These are phyloP conservation scores for Pycnomerus fuliginosus DNA, from an alignment of 2,888 invertebrate species.

Conservation along the genomic window DNA sequence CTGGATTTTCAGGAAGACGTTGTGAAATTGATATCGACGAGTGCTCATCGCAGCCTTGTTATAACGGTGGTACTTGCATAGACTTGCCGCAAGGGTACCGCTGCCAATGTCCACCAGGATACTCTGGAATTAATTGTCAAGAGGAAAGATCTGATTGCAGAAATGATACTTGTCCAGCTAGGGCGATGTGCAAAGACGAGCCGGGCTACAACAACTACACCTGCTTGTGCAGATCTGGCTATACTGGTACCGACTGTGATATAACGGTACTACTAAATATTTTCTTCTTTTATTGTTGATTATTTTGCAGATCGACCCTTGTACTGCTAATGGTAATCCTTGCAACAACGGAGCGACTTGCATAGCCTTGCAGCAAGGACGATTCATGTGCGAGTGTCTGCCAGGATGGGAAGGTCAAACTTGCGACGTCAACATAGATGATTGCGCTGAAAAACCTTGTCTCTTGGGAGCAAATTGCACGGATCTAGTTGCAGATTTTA, in stretches of 20 bases:
- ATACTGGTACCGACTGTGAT: slow-evolving; percentile 90
- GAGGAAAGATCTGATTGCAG: slow-evolving; percentile 87
- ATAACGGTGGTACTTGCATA: slow-evolving; percentile 88
- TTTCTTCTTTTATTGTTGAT: slow-evolving; percentile 9
- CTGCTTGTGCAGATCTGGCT: slow-evolving; percentile 92
- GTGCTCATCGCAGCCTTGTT: slow-evolving; percentile 91
- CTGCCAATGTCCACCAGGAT: slow-evolving; percentile 85
- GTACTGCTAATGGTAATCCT: slow-evolving; percentile 85
- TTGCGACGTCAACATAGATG: slow-evolving; percentile 91
- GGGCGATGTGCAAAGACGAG: slow-evolving; percentile 96
- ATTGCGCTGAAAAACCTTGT: slow-evolving; percentile 91
- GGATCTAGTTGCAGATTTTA: slow-evolving; percentile 92
- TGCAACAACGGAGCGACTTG: slow-evolving; percentile 90
- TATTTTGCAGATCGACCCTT: slow-evolving; percentile 79
- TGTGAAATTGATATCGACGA: slow-evolving; percentile 96
- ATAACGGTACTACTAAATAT: slow-evolving; percentile 64
- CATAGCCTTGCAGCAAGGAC: slow-evolving; percentile 84
- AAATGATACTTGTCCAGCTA: slow-evolving; percentile 88
- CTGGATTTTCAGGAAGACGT: slow-evolving; percentile 88
- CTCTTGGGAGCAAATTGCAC: slow-evolving; percentile 88
- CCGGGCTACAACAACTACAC: slow-evolving; percentile 86
- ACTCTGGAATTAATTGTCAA: slow-evolving; percentile 92
- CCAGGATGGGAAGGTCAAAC: slow-evolving; percentile 97
- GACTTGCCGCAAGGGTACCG: slow-evolving; percentile 91
- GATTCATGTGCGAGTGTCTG: slow-evolving; percentile 92